Evolutionary conservation across 2,797 vertebrate genomes (phyloP).

Genomic region (Linurgus olivaceus): DNA sequence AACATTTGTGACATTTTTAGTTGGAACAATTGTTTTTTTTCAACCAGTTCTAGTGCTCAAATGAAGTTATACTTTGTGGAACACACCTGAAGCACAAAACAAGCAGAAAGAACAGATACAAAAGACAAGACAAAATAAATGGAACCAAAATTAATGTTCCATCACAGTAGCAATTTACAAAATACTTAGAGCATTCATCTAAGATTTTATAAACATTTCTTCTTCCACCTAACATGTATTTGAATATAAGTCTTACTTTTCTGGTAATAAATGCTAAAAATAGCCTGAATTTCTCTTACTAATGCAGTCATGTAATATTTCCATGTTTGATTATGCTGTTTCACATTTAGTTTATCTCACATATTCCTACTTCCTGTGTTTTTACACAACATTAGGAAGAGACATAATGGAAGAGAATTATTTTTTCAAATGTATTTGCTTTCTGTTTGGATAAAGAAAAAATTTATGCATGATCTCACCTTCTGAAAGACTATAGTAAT

Average conservation of each 20-base stretch:
- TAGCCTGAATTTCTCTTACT: background rate
- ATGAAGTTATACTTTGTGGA: background rate
- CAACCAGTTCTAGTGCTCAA: background rate
- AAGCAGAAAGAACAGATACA: background rate
- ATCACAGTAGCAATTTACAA: background rate
- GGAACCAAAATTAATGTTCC: background rate
- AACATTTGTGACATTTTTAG: background rate
- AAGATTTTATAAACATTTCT: background rate
- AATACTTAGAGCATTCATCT: background rate
- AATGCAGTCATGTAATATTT: background rate
- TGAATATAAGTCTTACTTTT: background rate
- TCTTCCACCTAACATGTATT: background rate
- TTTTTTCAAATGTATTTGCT: background rate
- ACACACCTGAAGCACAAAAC: background rate
- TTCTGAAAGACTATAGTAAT: background rate
- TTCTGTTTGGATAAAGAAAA: background rate
- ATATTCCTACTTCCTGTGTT: background rate
- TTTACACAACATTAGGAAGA: background rate
- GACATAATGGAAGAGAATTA: background rate
- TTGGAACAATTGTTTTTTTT: background rate
- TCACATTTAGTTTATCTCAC: background rate
- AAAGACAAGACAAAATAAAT: background rate
- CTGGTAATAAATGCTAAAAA: background rate
- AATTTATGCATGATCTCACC: background rate
- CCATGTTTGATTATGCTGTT: background rate